Base-by-base conservation (phyloP, 2,888 invertebrate species). In the Galerucella calmariensis region DNA sequence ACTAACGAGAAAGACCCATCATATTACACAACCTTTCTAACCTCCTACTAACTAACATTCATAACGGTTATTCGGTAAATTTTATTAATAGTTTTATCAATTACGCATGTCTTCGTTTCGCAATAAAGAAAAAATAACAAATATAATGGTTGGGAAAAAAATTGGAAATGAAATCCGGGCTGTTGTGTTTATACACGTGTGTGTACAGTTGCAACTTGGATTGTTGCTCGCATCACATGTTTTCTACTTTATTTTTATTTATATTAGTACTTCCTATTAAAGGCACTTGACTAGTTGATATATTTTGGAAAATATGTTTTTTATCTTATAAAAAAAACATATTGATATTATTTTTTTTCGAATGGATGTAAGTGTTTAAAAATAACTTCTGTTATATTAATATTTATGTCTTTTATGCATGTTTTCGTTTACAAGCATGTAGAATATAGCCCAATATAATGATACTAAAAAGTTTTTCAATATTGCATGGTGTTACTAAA, bases 1-100 rank as follows among this genome's bases (percentile, higher is more conserved):
- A 86, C 87, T 87, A 86, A 87, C 85, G 86, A 86, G 86, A 87
- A 87, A 87, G 86, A 87, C 86, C 86, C 35, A 35, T 41, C 35
- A 20, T 61, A 86, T 85, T 77, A 80, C 69, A 68, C 75, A 71
- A 73, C 73, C 68, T 76, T 65, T 72, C 74, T 78, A 69, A 58
- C 74, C n/a, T 41, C 11, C 11, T 46, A 68, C 79, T 80, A 79
- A 68, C 79, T 80, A 79, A 80, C 79, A 75, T 67, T 73, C 66
- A 73, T 75, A 69, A 51, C 46, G 11, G 24, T 9, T 20, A 20
- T 67, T 48, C 2, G 2, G 53, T 51, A 24, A 51, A 46, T 56
- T 66, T 65, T 65, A 11, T 44, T 8, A 9, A 44, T 65, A 44
- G n/a, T 65, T 65, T 58, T 58, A 24, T 58, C n/a, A 16, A 16